Conservation (phyloP, 2,113 vertebrate genomes). For the Heterotis niloticus region DNA sequence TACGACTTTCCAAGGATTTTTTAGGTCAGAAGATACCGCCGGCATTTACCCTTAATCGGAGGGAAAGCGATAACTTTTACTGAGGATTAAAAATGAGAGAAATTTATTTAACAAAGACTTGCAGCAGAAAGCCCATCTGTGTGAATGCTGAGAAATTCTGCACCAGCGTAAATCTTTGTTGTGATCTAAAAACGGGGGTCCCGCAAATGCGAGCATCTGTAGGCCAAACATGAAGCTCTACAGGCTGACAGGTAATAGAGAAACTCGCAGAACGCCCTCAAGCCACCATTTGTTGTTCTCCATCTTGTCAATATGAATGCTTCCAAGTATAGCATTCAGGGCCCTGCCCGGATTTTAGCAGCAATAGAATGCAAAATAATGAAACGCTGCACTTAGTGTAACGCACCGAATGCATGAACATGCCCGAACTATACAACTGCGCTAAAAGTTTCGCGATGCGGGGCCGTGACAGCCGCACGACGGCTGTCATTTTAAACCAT, state of each 20-base stretch:
- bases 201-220: neutral
- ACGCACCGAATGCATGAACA: neutral
- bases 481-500: neutral
- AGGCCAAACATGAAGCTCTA: neutral
- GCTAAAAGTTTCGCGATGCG: neutral
- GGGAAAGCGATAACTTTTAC: too few species aligned
- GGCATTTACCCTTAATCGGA: too few species aligned
- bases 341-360: neutral
- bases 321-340: neutral
- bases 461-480: neutral
- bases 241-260: conserved; percentile 3
- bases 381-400: neutral
- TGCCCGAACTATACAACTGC: neutral
- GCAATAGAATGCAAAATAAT: neutral
- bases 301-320: neutral
- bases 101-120: neutral
- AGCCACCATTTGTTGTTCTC: neutral
- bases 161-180: too few species aligned
- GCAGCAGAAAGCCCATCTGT: too few species aligned
- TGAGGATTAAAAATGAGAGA: neutral
- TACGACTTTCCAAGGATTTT: too few species aligned
- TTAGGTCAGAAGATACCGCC: neutral
- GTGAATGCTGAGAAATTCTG: neutral
- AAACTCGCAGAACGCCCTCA: neutral
- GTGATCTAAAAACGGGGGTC: neutral